These are phyloP conservation scores for Ypsolopha sequella DNA, from an alignment of 2,888 invertebrate species.

Conservation along the genomic window DNA sequence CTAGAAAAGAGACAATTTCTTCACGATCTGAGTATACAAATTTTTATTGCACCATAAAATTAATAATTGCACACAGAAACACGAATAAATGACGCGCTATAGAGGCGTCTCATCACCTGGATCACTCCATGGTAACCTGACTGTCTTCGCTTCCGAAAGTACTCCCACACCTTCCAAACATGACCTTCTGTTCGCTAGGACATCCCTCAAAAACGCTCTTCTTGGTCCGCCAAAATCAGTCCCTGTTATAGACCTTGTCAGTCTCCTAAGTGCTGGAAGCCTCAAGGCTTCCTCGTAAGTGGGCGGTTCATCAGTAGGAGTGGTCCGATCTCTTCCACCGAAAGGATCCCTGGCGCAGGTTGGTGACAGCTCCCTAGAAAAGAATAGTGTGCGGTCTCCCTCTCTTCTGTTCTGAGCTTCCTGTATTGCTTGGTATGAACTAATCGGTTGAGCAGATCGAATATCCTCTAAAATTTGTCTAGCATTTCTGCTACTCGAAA, in stretches of 20 bases:
- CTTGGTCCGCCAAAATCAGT: conserved; percentile 64
- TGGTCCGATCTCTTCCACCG: conserved; percentile 66
- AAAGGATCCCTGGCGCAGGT: conserved; percentile 74
- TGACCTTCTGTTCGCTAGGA: conserved; percentile 58
- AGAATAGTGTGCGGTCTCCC: conserved; percentile 43
- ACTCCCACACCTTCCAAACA: conserved; percentile 61
- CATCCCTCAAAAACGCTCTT: conserved; percentile 59
- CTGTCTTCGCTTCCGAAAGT: conserved; percentile 49
- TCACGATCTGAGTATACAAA: neutral
- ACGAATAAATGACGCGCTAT: conserved; percentile 34
- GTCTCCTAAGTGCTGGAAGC: conserved; percentile 67
- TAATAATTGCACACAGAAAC: conserved; percentile 23
- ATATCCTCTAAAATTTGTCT: conserved; percentile 58
- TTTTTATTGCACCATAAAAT: conserved; percentile 55
- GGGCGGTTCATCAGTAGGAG: conserved; percentile 71
- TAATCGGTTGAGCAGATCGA: conserved; percentile 29
- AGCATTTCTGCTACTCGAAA: conserved; percentile 48
- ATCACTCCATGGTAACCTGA: conserved; percentile 49
- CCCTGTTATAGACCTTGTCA: conserved; percentile 73
- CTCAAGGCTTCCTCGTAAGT: conserved; percentile 76
- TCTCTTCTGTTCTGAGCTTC: conserved; percentile 34
- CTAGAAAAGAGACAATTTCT: neutral
- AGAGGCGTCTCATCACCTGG: conserved; percentile 58
- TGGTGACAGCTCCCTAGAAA: conserved; percentile 52
- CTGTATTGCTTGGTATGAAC: conserved; percentile 42